phyloP scores from a whole-genome alignment of 2,888 invertebrate species.

The Patella caerulea region DNA sequence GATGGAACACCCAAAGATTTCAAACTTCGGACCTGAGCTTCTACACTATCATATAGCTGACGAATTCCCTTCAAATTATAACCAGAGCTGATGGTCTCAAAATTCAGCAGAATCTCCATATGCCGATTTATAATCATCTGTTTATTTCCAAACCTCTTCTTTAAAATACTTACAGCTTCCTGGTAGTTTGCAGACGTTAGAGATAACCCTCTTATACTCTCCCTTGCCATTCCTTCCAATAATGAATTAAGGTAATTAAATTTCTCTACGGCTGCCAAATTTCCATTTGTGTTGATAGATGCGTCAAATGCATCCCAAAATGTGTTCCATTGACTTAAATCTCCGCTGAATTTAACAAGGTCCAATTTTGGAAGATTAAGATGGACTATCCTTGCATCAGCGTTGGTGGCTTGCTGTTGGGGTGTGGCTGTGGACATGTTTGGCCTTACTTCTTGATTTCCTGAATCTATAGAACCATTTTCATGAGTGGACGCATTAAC shows the following conservation, averaged over 20 bases:
- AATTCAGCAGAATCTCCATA: neutral
- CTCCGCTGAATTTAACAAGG: neutral
- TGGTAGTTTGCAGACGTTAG: neutral
- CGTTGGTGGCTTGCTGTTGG: too few relatives aligned
- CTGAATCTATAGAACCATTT: too few relatives aligned
- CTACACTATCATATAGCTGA: neutral
- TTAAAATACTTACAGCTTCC: neutral
- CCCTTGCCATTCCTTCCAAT: neutral
- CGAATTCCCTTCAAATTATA: neutral
- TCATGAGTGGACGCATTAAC: too few relatives aligned
- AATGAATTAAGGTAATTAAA: neutral
- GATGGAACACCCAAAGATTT: neutral
- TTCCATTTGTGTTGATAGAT: neutral
- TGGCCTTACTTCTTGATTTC: too few relatives aligned
- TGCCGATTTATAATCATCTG: neutral
- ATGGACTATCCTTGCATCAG: neutral
- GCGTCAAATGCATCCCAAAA: conserved; percentile 1
- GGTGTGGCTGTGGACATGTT: too few relatives aligned
- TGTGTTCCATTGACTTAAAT: neutral
- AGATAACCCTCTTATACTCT: neutral
- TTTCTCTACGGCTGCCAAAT: neutral
- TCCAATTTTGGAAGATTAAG: neutral
- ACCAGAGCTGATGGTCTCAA: neutral
- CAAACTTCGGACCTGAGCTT: neutral
- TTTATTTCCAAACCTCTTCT: neutral